phyloP scores from a whole-genome alignment of 2,888 invertebrate genomes.

The Trissolcus brochymenae region DNA sequence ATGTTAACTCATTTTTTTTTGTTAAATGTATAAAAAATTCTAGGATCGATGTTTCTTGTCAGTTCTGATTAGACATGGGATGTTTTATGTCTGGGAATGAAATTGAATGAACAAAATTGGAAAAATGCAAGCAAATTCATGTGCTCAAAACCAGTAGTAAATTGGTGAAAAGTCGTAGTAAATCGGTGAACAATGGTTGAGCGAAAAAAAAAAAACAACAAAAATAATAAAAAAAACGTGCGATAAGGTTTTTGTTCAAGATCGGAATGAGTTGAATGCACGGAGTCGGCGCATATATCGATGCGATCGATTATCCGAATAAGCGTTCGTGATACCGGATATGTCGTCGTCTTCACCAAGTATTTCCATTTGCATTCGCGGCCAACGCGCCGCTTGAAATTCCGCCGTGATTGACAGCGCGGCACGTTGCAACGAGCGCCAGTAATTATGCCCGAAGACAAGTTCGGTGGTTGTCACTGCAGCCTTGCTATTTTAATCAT shows the following conservation, averaged over 20 bases:
- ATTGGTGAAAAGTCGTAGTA: background rate
- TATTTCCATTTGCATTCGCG: conserved; percentile 51
- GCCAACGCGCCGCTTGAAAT: conserved; percentile 43
- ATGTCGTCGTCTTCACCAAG: conserved; percentile 41
- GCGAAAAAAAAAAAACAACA: too few species aligned
- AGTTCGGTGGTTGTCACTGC: conserved; percentile 19
- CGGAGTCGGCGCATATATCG: conserved; percentile 37
- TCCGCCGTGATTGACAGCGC: conserved; percentile 48
- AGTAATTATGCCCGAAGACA: conserved; percentile 27
- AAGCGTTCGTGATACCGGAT: conserved; percentile 45
- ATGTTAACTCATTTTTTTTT: too few species aligned
- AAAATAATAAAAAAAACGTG: too few species aligned
- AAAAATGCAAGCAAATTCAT: too few species aligned
- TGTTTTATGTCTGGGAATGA: too few species aligned
- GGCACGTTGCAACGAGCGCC: conserved; percentile 13
- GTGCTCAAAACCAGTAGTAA: background rate
- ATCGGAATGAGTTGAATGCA: conserved; percentile 37
- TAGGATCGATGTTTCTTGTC: too few species aligned
- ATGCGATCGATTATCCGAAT: conserved; percentile 52
- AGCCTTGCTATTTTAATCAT: conserved; percentile 20
- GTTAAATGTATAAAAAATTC: too few species aligned
- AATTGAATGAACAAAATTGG: too few species aligned
- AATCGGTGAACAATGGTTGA: too few species aligned
- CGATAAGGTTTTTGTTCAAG: conserved; percentile 30
- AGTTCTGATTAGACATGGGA: too few species aligned